Percentiles rank a stretch among this genome's conserved stretches.
phyloP scores from a whole-genome alignment of 92 coral and sea anemone species.

The Meandrina meandrites region DNA sequence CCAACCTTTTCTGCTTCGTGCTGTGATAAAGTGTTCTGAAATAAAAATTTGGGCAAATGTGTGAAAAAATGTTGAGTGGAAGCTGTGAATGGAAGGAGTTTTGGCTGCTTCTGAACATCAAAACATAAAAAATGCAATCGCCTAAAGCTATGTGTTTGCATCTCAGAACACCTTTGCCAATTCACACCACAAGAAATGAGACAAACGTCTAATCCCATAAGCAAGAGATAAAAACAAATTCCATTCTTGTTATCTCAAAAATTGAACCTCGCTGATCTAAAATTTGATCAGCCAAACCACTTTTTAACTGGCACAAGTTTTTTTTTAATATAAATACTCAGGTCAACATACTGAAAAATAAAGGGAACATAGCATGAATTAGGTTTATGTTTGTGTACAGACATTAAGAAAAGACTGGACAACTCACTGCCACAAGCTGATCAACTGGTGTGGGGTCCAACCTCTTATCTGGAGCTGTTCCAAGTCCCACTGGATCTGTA shows the following conservation, averaged over 20 bases:
- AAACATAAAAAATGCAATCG: neutral
- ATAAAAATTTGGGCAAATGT: slow-evolving; percentile 13
- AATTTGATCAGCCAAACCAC: neutral
- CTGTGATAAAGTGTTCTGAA: slow-evolving; percentile 79
- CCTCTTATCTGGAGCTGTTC: neutral
- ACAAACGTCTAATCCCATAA: no score
- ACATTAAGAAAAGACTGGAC: neutral
- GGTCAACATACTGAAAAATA: neutral
- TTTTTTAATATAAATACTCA: no score
- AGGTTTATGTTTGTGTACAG: no score
- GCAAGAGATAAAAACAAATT: neutral
- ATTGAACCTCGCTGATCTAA: neutral
- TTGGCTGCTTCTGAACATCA: neutral
- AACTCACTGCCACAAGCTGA: slow-evolving; percentile 55
- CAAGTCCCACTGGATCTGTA: slow-evolving; percentile 34
- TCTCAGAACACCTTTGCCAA: neutral
- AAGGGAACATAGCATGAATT: no score
- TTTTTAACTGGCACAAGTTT: neutral
- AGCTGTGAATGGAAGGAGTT: neutral
- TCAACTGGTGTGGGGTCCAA: slow-evolving; percentile 36
- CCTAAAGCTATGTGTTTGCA: neutral
- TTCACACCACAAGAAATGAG: no score
- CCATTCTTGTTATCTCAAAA: neutral
- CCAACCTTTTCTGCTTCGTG: slow-evolving; percentile 89
- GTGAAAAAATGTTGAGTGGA: neutral